Percentiles rank a stretch among this genome's conserved stretches.
Conservation (phyloP, 1,140 invertebrate genomes). For the Adoxophyes honmai region DNA sequence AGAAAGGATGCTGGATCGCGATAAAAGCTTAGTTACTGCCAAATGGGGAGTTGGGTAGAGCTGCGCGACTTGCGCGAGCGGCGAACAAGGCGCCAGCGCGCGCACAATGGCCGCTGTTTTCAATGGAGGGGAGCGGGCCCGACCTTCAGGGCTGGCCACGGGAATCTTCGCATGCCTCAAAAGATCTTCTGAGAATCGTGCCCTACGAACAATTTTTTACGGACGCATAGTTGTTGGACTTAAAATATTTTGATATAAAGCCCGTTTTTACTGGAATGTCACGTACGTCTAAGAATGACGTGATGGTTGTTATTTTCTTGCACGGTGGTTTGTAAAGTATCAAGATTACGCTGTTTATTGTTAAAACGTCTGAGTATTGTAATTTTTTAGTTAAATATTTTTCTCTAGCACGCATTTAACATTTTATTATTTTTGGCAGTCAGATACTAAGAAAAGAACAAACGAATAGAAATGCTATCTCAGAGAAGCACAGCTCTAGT, state of each 20-base stretch:
- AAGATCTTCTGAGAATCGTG: conserved; percentile 63
- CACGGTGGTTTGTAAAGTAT: background rate
- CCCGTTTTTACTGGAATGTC: conserved; percentile 3
- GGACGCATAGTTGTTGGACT: conserved; percentile 27
- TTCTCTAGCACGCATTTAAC: too few species aligned
- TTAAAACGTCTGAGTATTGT: too few species aligned
- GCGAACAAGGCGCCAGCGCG: conserved; percentile 28
- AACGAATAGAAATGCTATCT: too few species aligned
- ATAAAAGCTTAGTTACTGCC: conserved; percentile 14
- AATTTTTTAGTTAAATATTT: too few species aligned
- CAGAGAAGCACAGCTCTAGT: too few species aligned
- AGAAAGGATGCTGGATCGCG: conserved; percentile 4
- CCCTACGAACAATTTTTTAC: conserved; percentile 39
- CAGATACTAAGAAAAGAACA: too few species aligned
- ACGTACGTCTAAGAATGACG: background rate
- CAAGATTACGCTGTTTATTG: too few species aligned
- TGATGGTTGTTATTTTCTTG: background rate
- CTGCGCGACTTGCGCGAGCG: background rate
- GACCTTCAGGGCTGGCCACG: conserved; percentile 58
- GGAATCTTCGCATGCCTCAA: conserved; percentile 43
- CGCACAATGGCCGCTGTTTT: conserved; percentile 36
- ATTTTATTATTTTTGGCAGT: too few species aligned
- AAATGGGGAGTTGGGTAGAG: background rate
- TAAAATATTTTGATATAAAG: conserved; percentile 11
- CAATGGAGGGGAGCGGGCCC: conserved; percentile 30